Conservation (phyloP, 2,888 invertebrate genomes). For the Nomada fucata region DNA sequence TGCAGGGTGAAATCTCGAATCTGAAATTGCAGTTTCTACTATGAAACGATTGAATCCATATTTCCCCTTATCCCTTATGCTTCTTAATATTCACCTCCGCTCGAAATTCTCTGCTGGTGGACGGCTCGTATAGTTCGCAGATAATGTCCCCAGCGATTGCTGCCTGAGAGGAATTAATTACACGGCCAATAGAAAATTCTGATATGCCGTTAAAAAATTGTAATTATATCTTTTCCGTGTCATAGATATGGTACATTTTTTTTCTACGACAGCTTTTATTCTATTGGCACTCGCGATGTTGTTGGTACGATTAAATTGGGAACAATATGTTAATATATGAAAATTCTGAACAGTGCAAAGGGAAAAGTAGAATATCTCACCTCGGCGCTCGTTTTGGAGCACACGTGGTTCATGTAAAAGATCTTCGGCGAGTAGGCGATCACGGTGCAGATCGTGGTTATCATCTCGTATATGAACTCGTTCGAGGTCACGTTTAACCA, state of each 20-base stretch:
- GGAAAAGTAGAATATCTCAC: conserved; percentile 40
- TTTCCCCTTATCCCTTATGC: no score
- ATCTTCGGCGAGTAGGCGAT: conserved; percentile 51
- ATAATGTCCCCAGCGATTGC: conserved; percentile 73
- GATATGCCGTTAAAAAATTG: background rate
- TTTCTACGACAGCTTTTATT: background rate
- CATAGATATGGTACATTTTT: background rate
- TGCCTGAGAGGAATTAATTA: conserved; percentile 60
- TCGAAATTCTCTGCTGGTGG: conserved; percentile 67
- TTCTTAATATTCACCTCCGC: conserved; percentile 64
- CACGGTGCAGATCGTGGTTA: conserved; percentile 44
- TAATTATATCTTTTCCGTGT: no score
- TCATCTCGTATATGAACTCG: background rate
- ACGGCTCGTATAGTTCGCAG: conserved; percentile 75
- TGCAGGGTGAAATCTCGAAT: conserved; percentile 76
- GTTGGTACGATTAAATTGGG: no score
- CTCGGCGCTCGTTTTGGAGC: conserved; percentile 58
- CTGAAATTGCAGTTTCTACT: conserved; percentile 51
- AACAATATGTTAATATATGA: background rate
- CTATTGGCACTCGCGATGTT: no score
- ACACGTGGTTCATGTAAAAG: conserved; percentile 56
- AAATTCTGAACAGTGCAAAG: background rate
- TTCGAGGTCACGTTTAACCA: background rate
- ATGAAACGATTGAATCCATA: background rate
- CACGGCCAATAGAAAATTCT: background rate